phyloP scores from a whole-genome alignment of 2,888 invertebrate genomes.

The Didymodactylos carnosus region DNA sequence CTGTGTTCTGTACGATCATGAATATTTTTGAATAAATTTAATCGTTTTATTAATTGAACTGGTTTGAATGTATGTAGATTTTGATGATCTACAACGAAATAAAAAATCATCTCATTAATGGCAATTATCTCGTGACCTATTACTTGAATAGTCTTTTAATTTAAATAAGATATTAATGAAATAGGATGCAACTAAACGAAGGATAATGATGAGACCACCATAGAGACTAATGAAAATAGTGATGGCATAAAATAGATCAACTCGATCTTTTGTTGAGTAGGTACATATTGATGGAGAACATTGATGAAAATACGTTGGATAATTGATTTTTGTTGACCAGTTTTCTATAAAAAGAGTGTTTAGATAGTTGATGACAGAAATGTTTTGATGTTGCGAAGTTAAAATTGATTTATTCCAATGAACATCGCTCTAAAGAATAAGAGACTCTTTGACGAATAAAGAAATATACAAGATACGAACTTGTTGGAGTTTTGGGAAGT shows the following conservation, averaged over 20 bases:
- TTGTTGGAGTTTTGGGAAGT: neutral
- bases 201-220: neutral
- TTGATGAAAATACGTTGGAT: neutral
- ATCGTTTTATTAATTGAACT: neutral
- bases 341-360: neutral
- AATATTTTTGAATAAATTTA: neutral
- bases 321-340: neutral
- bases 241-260: neutral
- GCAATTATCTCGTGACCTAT: neutral
- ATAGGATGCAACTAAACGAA: neutral
- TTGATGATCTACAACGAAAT: neutral
- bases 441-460: too few relatives aligned
- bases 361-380: neutral
- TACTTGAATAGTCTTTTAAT: neutral
- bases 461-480: neutral
- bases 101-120: neutral
- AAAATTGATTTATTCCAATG: neutral
- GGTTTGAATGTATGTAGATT: neutral
- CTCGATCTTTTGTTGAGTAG: neutral
- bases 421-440: neutral
- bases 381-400: neutral
- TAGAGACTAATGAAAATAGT: neutral
- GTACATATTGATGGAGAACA: neutral
- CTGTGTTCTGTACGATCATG: neutral
- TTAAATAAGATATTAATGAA: neutral